Base-by-base conservation (phyloP, 2,888 invertebrate genomes). In the Brachypalpus laphriformis region DNA sequence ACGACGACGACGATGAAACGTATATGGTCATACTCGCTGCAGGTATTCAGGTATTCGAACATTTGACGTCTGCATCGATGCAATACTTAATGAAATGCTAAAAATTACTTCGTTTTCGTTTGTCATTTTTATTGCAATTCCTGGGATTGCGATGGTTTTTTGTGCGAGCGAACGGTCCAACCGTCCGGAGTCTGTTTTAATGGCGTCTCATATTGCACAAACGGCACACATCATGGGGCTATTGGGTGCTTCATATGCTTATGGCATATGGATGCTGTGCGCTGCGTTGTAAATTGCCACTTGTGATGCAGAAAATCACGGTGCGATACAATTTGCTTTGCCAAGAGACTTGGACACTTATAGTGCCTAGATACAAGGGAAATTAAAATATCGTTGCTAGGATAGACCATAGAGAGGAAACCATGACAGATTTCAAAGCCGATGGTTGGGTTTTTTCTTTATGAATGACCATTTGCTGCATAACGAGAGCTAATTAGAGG, bases 31-130 rank as follows among this genome's bases (percentile, higher is more conserved):
- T 81, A 81, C 85, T 72, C 75, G 85, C 75, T 81, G 61, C 85
- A 76, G 76, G 85, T 85, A 85, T 85, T 75, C 81, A 8, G 81
- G 85, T 71, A 85, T 85, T 76, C 85, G 75, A 75, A 76, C 81
- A 85, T 85, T 85, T 85, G 85, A 85, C 85, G 85, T 85, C 85
- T 85, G 85, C 85, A 85, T 85, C 85, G 81, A 85, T 85, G 81
- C 85, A 76, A 85, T 85, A 76, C 81, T 85, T 85, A 85, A 85
- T 85, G 85, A 85, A 85, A 85, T 85, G 85, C 85, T 85, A 85
- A 85, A 85, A 85, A 85, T 85, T 85, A 81, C 85, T 85, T 85
- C 85, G 85, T 85, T 85, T 85, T 85, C 85, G 85, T 85, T 85
- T 85, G 85, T 85, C 85, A 85, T 85, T 85, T 85, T 85, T 85